Evolutionary conservation across 1,140 invertebrate genomes (phyloP).

Genomic region (Battus philenor): DNA sequence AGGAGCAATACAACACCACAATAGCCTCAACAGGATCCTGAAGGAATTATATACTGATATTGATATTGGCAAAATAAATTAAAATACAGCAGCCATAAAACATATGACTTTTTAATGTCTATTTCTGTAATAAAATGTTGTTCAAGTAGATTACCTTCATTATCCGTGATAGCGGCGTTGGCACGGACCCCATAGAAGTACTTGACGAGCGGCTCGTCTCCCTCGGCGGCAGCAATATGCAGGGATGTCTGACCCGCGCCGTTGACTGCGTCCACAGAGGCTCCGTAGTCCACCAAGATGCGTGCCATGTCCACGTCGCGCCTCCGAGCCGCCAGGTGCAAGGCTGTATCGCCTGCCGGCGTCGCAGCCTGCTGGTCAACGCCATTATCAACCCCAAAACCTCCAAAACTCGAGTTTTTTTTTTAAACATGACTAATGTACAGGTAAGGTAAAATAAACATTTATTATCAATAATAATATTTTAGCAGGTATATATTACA

Average conservation of each 20-base stretch:
- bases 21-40: too few species aligned
- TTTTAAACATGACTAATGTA: too few species aligned
- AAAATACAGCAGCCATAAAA: not conserved
- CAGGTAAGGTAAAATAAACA: too few species aligned
- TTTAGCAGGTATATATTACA: too few species aligned
- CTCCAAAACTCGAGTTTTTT: not conserved
- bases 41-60: too few species aligned
- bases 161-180: slow-evolving; percentile 94
- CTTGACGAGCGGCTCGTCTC: slow-evolving; percentile 95
- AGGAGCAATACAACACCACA: too few species aligned
- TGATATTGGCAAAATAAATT: too few species aligned
- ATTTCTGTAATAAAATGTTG: not conserved
- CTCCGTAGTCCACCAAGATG: slow-evolving; percentile 94
- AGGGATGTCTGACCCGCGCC: slow-evolving; percentile 94
- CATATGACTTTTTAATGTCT: not conserved
- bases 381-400: too few species aligned
- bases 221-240: slow-evolving; percentile 96
- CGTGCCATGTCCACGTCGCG: slow-evolving; percentile 94
- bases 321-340: slow-evolving; percentile 92
- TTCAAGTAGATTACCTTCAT: slow-evolving; percentile 81
- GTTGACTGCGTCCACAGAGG: slow-evolving; percentile 92
- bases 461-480: too few species aligned
- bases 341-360: slow-evolving; percentile 88
- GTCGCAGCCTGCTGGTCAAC: slow-evolving; percentile 83
- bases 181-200: slow-evolving; percentile 96